These are phyloP conservation scores for Mesoclemmys tuberculata DNA, from an alignment of 2,113 vertebrate genomes.

Conservation along the genomic window DNA sequence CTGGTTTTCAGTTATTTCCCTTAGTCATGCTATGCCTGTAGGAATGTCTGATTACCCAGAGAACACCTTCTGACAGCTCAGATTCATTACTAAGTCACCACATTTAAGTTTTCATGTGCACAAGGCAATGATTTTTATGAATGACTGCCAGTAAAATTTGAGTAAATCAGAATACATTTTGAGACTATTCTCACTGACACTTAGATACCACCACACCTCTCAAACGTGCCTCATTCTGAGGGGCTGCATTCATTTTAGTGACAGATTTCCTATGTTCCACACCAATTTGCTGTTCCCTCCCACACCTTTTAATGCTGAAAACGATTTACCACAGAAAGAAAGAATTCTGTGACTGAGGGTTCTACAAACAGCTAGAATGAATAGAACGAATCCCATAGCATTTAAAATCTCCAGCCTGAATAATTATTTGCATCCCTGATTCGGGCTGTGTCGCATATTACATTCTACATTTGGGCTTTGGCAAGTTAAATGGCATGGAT, in stretches of 20 bases:
- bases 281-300: not conserved
- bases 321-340: conserved; percentile 39
- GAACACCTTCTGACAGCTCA: conserved; percentile 54
- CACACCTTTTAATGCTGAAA: conserved; percentile 1
- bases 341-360: conserved; percentile 4
- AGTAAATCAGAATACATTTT: conserved; percentile 63
- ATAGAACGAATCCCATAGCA: conserved; percentile 40
- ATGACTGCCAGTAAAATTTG: conserved; percentile 63
- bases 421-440: conserved; percentile 42
- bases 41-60: conserved; percentile 44
- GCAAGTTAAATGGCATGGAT: conserved; percentile 40
- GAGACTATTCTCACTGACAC: conserved; percentile 47
- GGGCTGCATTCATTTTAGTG: not conserved
- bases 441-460: not conserved
- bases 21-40: conserved; percentile 9
- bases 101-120: conserved; percentile 63
- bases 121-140: conserved; percentile 60
- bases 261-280: not conserved
- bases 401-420: conserved; percentile 9
- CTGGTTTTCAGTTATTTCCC: conserved; percentile 53
- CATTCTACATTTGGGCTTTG: conserved; percentile 43
- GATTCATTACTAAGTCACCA: conserved; percentile 62
- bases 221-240: not conserved
- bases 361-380: conserved; percentile 6
- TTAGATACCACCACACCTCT: conserved; percentile 14